Conservation (phyloP, 2,113 vertebrate species). For the Rallus limicola region DNA sequence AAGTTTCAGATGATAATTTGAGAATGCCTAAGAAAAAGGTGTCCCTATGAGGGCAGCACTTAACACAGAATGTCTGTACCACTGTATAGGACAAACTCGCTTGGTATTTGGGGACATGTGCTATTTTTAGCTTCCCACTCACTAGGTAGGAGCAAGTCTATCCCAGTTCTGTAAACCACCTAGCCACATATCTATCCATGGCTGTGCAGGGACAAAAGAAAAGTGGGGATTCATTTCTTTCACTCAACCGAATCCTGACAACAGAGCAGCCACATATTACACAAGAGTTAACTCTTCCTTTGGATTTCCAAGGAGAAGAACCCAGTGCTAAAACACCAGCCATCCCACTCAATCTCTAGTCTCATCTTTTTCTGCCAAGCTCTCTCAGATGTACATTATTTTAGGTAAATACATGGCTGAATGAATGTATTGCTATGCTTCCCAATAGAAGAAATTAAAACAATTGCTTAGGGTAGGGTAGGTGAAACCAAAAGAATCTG, state of each 20-base stretch:
- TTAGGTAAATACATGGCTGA: not conserved
- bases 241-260: not conserved
- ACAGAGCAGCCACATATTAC: not conserved
- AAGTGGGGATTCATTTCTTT: not conserved
- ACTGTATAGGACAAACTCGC: not conserved
- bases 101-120: not conserved
- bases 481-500: not conserved
- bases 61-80: not conserved
- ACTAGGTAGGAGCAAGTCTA: not conserved
- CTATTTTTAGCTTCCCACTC: not conserved
- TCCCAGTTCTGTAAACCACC: not conserved
- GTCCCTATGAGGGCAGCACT: not conserved
- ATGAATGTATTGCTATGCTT: not conserved
- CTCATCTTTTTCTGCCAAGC: not conserved
- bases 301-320: not conserved
- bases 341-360: not conserved
- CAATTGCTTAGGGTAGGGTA: not conserved
- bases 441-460: not conserved
- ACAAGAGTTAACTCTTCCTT: not conserved
- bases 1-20: not conserved
- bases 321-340: not conserved
- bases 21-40: not conserved
- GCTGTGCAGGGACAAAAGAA: not conserved
- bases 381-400: not conserved
- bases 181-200: not conserved